phyloP scores from a whole-genome alignment of 2,888 invertebrate genomes.

The Mantis religiosa region DNA sequence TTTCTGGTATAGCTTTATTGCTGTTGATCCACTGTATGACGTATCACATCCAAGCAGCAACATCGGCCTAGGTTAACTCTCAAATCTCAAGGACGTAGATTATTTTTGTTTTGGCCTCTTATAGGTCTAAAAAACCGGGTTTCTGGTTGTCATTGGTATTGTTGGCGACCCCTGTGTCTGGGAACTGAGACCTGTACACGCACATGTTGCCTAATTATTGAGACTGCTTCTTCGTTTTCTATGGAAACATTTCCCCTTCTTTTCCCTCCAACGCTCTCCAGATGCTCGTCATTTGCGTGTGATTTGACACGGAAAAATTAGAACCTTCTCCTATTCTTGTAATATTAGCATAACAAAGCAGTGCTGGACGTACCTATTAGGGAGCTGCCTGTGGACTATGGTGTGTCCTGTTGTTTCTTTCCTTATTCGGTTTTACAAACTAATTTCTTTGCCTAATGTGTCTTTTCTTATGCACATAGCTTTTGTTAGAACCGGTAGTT shows the following conservation, averaged over 20 bases:
- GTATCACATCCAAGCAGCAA: too few species aligned
- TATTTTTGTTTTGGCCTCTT: background rate
- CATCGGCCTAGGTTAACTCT: too few species aligned
- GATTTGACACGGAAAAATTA: slow-evolving; percentile 5
- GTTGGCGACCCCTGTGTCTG: background rate
- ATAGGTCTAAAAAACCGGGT: background rate
- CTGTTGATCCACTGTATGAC: too few species aligned
- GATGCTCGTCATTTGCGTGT: slow-evolving; percentile 12
- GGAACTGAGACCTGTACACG: background rate
- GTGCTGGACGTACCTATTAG: background rate
- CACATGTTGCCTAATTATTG: background rate
- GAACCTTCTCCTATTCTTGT: background rate
- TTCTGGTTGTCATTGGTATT: background rate
- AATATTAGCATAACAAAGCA: background rate
- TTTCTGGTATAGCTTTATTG: too few species aligned
- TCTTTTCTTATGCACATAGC: too few species aligned
- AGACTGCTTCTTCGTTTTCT: background rate
- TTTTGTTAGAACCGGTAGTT: too few species aligned
- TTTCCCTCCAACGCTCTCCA: background rate
- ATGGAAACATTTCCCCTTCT: background rate
- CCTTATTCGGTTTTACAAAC: too few species aligned
- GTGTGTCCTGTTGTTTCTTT: background rate
- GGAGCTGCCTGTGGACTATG: background rate
- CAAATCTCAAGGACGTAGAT: background rate
- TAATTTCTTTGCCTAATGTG: too few species aligned